Conservation (phyloP, 2,113 vertebrate species). For the Notothenia coriiceps region DNA sequence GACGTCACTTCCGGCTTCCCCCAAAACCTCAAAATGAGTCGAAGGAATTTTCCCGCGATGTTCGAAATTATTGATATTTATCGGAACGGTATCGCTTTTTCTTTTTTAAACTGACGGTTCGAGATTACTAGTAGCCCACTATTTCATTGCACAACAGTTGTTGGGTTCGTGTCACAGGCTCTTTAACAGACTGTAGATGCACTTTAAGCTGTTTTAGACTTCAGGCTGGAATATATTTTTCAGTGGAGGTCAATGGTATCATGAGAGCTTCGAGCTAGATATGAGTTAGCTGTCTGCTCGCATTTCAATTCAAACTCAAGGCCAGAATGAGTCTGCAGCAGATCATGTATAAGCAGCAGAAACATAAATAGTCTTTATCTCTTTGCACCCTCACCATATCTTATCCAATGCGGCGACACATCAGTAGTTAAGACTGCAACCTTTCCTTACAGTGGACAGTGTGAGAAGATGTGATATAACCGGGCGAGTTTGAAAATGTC, state of each 20-base stretch:
- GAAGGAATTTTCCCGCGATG: no score
- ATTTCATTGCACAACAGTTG: no score
- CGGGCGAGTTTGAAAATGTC: slow-evolving; percentile 34
- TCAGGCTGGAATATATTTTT: neutral
- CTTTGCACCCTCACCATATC: neutral
- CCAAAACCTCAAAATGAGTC: no score
- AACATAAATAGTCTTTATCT: neutral
- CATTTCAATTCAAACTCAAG: slow-evolving; percentile 7
- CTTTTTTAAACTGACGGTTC: no score
- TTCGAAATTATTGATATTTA: no score
- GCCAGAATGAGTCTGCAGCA: neutral
- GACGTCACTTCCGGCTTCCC: no score
- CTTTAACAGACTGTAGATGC: neutral
- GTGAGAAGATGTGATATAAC: neutral
- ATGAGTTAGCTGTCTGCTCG: neutral
- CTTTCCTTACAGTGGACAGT: neutral
- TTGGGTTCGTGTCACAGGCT: no score
- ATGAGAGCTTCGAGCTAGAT: neutral
- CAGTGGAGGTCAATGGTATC: neutral
- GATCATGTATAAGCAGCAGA: neutral
- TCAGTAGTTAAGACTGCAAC: neutral
- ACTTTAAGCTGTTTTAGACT: neutral
- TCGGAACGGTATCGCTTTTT: no score
- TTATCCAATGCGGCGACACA: neutral
- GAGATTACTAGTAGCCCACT: no score